These are phyloP conservation scores for Nannoperca obscura DNA, from an alignment of 2,797 vertebrate genomes.

Conservation along the genomic window DNA sequence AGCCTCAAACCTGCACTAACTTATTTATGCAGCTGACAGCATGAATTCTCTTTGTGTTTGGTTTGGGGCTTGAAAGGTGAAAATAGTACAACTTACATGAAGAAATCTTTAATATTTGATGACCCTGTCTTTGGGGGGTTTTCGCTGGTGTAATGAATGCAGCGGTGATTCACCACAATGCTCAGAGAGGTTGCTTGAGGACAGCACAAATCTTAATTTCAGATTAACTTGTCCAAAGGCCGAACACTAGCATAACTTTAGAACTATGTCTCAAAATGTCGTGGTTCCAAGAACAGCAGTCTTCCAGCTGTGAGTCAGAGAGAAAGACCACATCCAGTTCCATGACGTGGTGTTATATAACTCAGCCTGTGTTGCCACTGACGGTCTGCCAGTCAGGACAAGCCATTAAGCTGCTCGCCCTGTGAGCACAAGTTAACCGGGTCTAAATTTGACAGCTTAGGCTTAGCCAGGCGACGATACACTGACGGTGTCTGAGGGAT, in stretches of 20 bases:
- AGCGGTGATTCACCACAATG: background rate
- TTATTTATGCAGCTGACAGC: constrained; percentile 60
- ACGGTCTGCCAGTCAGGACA: constrained; percentile 57
- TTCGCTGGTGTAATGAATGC: constrained; percentile 36
- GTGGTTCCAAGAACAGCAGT: constrained; percentile 28
- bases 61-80: constrained; percentile 45
- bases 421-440: constrained; percentile 64
- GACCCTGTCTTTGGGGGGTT: constrained; percentile 15
- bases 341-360: constrained; percentile 74
- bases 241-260: constrained; percentile 9
- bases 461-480: constrained; percentile 48
- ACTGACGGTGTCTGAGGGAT: constrained; percentile 32
- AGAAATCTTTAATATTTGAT: constrained; percentile 60
- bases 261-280: constrained; percentile 37
- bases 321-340: constrained; percentile 43
- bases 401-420: constrained; percentile 68
- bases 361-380: constrained; percentile 42
- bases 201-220: constrained; percentile 36
- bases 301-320: constrained; percentile 51
- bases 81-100: constrained; percentile 45
- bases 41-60: constrained; percentile 48
- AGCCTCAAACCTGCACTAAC: constrained; percentile 11
- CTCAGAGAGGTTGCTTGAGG: constrained; percentile 35
- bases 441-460: constrained; percentile 67
- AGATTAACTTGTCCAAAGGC: constrained; percentile 28